phyloP scores from a whole-genome alignment of 1,140 invertebrate genomes.

The Tigriopus japonicus region DNA sequence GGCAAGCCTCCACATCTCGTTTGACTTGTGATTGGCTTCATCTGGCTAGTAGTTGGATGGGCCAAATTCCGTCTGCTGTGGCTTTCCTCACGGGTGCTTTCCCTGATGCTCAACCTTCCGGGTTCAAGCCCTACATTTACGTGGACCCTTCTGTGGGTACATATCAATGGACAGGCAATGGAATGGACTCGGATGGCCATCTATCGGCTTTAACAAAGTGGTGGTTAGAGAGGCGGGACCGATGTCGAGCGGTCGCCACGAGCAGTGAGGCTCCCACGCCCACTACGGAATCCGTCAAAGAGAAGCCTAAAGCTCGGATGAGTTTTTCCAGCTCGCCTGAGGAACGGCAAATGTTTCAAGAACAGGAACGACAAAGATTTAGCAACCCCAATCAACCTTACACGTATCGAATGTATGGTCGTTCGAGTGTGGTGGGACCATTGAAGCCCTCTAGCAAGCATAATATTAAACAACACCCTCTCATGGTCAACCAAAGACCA shows the following conservation, averaged over 20 bases:
- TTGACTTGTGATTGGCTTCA: background rate
- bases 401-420: constrained; percentile 62
- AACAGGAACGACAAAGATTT: constrained; percentile 51
- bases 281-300: constrained; percentile 31
- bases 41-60: background rate
- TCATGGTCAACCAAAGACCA: constrained; percentile 60
- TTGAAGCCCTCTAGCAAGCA: constrained; percentile 38
- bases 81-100: constrained; percentile 4
- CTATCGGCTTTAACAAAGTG: constrained; percentile 48
- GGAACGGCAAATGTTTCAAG: constrained; percentile 55
- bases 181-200: constrained; percentile 64
- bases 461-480: constrained; percentile 58
- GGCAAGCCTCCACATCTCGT: background rate
- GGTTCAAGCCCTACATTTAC: constrained; percentile 81
- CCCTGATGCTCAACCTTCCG: constrained; percentile 47
- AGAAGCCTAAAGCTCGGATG: constrained; percentile 51
- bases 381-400: constrained; percentile 65
- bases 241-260: constrained; percentile 22
- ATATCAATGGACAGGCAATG: constrained; percentile 91
- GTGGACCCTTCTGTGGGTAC: constrained; percentile 47
- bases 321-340: constrained; percentile 52
- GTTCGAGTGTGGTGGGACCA: constrained; percentile 68
- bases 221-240: constrained; percentile 32
- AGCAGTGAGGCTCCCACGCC: constrained; percentile 25
- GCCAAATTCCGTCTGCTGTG: constrained; percentile 5